phyloP scores from a whole-genome alignment of 1,140 invertebrate species.

The Coenobita brevimanus region DNA sequence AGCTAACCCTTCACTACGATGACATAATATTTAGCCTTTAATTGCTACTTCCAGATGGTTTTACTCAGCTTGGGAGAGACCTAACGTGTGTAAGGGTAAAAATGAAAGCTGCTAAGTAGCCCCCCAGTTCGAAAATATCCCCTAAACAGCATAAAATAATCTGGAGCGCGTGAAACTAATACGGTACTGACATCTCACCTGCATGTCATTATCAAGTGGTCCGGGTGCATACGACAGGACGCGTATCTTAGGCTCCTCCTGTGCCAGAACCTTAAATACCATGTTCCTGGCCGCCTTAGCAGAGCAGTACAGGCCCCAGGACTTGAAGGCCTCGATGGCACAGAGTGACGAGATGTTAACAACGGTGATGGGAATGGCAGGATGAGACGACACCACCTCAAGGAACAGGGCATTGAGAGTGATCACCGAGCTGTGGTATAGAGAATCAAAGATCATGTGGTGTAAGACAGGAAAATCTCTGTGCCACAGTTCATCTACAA shows the following conservation, averaged over 20 bases:
- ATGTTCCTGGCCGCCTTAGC: slow-evolving; percentile 94
- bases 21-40: no score
- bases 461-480: no score
- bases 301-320: slow-evolving; percentile 86
- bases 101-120: no score
- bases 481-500: no score
- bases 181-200: slow-evolving; percentile 73
- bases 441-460: neutral
- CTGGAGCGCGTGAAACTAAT: no score
- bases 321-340: slow-evolving; percentile 84
- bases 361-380: slow-evolving; percentile 77
- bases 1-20: no score
- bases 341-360: slow-evolving; percentile 92
- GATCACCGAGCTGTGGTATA: slow-evolving; percentile 77
- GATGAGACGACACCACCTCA: slow-evolving; percentile 75
- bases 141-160: no score
- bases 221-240: slow-evolving; percentile 96
- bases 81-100: no score
- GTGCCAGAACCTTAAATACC: slow-evolving; percentile 88
- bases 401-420: slow-evolving; percentile 86
- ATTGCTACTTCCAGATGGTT: neutral
- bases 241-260: slow-evolving; percentile 83
- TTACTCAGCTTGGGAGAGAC: neutral
- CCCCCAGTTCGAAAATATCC: neutral
- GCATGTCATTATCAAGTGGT: slow-evolving; percentile 94